A percentile compares a stretch with the other conserved stretches of the same genome.
These are phyloP conservation scores for Artemia sinica DNA, from an alignment of 2,888 invertebrate species.

Conservation along the genomic window DNA sequence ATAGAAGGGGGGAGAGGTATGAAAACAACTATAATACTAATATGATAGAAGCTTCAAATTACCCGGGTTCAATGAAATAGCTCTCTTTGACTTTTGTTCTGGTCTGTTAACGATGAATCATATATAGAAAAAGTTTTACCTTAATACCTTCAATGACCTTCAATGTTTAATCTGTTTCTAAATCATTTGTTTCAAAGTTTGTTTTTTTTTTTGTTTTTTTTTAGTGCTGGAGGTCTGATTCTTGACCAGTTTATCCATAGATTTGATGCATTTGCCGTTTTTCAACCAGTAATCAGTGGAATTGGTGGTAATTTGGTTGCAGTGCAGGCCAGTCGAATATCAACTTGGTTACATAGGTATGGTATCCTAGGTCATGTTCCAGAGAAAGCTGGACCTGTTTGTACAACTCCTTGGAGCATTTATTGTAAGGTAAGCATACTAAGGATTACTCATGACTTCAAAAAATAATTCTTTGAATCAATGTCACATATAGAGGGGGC, in stretches of 20 bases:
- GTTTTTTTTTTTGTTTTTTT: constrained; percentile 28
- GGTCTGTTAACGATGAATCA: too few species aligned
- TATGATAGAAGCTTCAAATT: too few species aligned
- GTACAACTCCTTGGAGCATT: constrained; percentile 28
- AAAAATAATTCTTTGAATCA: too few species aligned
- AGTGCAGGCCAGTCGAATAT: constrained; percentile 55
- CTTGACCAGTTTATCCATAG: constrained; percentile 48
- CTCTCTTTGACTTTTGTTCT: too few species aligned
- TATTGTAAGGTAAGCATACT: constrained; percentile 22
- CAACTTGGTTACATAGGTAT: constrained; percentile 50
- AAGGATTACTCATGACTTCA: too few species aligned
- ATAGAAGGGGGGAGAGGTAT: too few species aligned
- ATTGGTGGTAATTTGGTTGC: constrained; percentile 64
- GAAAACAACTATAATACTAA: too few species aligned
- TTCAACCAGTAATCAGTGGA: constrained; percentile 66
- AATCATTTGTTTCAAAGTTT: background rate
- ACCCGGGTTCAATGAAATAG: too few species aligned
- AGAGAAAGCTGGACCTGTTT: constrained; percentile 26
- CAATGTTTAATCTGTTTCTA: background rate
- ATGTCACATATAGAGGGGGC: too few species aligned
- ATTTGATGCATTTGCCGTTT: constrained; percentile 53
- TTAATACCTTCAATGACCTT: background rate
- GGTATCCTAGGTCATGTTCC: constrained; percentile 44
- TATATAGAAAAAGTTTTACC: too few species aligned
- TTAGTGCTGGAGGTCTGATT: constrained; percentile 50